Evolutionary conservation across 1,140 invertebrate genomes (phyloP), one percentile per base, ranked within the genome.

Genomic region (Drosophila pectinifera): DNA sequence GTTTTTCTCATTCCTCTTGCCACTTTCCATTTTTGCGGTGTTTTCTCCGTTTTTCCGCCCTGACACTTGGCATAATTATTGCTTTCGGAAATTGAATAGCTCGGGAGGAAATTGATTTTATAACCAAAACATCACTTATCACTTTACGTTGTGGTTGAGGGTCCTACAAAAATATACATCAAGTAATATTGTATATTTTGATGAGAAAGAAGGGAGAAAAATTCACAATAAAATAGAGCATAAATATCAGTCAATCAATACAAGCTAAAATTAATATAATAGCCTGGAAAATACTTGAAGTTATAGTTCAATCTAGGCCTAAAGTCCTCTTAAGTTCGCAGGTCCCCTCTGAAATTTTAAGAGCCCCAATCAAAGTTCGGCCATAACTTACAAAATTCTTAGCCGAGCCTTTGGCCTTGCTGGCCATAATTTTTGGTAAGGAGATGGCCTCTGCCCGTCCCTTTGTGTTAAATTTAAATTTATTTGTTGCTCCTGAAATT

Each of bases 401-500:
- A 4, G 41, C 13, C 20, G 39, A 31, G 48, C 20, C 49, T 46
- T 48, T 70, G 31, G 24, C 64, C 49, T 49, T 13, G 26, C 16
- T 16, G 42, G 51, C 53, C 42, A 70, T 70, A 57, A 70, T 57
- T 70, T 48, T 34, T 20, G 22, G 41, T 31, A 48, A 36, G 36
- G 24, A 48, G 31, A 55, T 45, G 61, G 41, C 55, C 61, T 41
- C 59, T 22, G 49, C 55, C 54, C 42, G 64, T 53, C 22, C 68
- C 41, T 53, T 78, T 79, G 84, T 84, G 80, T 80, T 84, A 89
- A 89, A 89, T 89, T 89, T 78, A 91, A 91, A 90, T 91, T 91
- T 91, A 91, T 91, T 91, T 91, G 89, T 88, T 84, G 88, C 75
- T 81, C 76, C 78, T 91, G 88, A 91, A 91, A 91, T 91, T 91